phyloP scores from a whole-genome alignment of 2,797 vertebrate species.

The Craterocephalus amniculus region DNA sequence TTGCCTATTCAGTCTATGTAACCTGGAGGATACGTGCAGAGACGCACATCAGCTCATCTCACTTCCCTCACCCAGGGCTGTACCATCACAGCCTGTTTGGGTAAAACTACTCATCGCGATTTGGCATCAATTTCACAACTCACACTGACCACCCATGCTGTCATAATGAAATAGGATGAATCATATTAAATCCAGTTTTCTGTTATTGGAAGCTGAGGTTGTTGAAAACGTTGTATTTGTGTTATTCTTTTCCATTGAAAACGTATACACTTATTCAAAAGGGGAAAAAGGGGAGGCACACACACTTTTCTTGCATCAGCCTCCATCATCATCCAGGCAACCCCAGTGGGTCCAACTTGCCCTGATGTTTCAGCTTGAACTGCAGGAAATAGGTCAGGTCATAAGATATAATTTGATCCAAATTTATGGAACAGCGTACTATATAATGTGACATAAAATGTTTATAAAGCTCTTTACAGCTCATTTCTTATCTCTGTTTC shows the following conservation, averaged over 20 bases:
- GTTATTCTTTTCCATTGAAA: neutral
- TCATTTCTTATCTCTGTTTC: no score
- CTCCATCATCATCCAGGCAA: neutral
- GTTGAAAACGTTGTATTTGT: neutral
- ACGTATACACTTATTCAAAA: neutral
- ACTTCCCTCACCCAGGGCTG: conserved; percentile 19
- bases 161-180: neutral
- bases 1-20: neutral
- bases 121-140: neutral
- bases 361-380: neutral
- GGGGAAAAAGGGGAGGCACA: no score
- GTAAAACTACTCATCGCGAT: neutral
- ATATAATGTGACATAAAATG: neutral
- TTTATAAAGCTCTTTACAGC: neutral
- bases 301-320: neutral
- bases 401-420: neutral
- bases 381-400: neutral
- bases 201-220: neutral
- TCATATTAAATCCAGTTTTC: neutral
- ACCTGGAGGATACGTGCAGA: conserved; percentile 42
- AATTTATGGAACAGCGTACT: neutral
- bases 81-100: conserved; percentile 34
- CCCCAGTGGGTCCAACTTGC: neutral
- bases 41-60: conserved; percentile 30
- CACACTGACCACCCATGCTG: neutral